These are phyloP conservation scores for Luperina nickerlii DNA, from an alignment of 2,888 invertebrate species.

Conservation along the genomic window DNA sequence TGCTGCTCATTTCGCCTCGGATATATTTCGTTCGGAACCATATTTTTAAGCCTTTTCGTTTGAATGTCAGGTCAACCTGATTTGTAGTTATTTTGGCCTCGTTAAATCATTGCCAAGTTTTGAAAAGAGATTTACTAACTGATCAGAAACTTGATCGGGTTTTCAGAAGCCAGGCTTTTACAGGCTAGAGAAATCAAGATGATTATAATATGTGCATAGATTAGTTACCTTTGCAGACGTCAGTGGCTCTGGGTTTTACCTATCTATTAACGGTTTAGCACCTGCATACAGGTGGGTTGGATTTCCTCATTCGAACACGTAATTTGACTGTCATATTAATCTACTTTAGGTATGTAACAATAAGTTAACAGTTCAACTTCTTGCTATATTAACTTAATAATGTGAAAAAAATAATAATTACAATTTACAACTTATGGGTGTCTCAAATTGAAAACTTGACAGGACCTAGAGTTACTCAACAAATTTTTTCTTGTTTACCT, in stretches of 20 bases:
- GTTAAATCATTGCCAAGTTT: not conserved
- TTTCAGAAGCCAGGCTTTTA: not conserved
- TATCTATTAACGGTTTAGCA: not conserved
- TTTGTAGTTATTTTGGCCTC: not conserved
- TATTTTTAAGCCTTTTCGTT: not conserved
- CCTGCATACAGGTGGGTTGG: not conserved
- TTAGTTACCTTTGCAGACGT: not conserved
- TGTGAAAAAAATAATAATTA: too few relatives aligned
- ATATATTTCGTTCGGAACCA: not conserved
- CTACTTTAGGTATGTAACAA: not conserved
- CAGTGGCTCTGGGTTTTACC: conserved; percentile 36
- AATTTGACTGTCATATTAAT: not conserved
- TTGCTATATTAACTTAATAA: not conserved
- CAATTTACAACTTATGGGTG: not conserved
- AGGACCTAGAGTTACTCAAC: too few relatives aligned
- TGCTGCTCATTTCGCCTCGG: not conserved
- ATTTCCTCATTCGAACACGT: conserved; percentile 40
- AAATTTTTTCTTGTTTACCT: not conserved
- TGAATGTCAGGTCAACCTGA: not conserved
- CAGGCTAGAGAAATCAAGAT: not conserved
- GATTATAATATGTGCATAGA: not conserved
- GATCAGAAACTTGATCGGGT: not conserved
- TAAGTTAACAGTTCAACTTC: not conserved
- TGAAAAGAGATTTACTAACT: not conserved
- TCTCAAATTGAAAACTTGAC: not conserved